Evolutionary conservation across 1,140 invertebrate genomes (phyloP).

Genomic region (Nephila pilipes): DNA sequence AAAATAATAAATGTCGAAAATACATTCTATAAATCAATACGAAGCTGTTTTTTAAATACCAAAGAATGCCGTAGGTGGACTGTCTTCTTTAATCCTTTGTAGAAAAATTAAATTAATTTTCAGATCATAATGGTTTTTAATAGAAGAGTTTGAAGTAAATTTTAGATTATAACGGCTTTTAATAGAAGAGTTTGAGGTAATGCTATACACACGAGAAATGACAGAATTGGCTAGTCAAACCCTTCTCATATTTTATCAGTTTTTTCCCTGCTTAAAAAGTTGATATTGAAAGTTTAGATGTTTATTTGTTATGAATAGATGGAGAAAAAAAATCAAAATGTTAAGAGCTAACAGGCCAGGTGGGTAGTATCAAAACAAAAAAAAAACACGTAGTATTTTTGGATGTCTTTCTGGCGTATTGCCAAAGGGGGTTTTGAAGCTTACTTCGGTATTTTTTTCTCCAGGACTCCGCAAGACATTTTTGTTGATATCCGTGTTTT

Average conservation of each 20-base stretch:
- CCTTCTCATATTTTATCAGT: background rate
- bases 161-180: background rate
- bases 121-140: background rate
- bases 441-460: background rate
- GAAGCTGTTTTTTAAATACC: background rate
- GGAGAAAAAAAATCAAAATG: background rate
- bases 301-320: background rate
- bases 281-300: slow-evolving; percentile 7
- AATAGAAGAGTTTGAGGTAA: background rate
- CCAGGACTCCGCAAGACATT: slow-evolving; percentile 8
- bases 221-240: background rate
- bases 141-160: background rate
- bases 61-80: background rate
- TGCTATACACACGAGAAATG: background rate
- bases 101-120: too few species aligned
- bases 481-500: slow-evolving; percentile 48
- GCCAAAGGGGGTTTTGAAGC: background rate
- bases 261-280: background rate
- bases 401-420: background rate
- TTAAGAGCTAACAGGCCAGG: slow-evolving; percentile 16
- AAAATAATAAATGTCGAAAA: too few species aligned
- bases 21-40: background rate
- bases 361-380: slow-evolving; percentile 29
- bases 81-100: too few species aligned
- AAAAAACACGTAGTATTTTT: background rate